Base-by-base conservation (phyloP, 1,140 invertebrate species). In the Plodia interpunctella region DNA sequence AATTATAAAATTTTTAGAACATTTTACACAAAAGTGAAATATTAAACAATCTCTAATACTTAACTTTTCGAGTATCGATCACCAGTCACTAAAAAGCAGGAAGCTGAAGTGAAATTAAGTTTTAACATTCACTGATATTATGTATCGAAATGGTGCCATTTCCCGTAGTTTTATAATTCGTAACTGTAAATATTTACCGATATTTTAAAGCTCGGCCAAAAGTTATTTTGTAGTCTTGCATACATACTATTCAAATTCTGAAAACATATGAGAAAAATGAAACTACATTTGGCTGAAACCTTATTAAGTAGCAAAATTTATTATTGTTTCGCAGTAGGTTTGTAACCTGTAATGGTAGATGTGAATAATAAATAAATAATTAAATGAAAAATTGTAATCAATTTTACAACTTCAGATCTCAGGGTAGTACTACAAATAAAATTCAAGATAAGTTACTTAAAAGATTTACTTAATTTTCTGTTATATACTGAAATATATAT, bases 401-500 rank as follows among this genome's bases (percentile, higher is more conserved):
- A 38, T 18, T 30, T 38, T 61, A 59, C 49, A 56, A 60, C 58
- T 87, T 89, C 86, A 87, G 83, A 84, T 85, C 81, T 85, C 79
- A 78, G 75, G 78, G 70, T 66, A 53, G 35, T 59, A 60, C 4
- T 32, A 32, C 30, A 82, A 87, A 86, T 82, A 82, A 83, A 87
- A 83, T 78, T 70, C 83, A 78, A 64, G 61, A 72, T 83, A 75
- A 85, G 64, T 85, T 84, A 86, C 80, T 87, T 87, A 84, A 86
- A 86, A 87, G 78, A 80, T 89, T 89, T 87, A 89, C 86, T 88
- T 88, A 87, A 77, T 76, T 74, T 82, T 78, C 76, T 78, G 79
- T 85, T 83, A 82, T 88, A 87, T 86, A 78, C 71, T 83, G 78
- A 86, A 88, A 74, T 88, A 87, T 88, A 87, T 88, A 87, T 88